These are phyloP conservation scores for Holothuria leucospilota DNA, from an alignment of 53 echinoderm and acorn worm genomes.

Conservation along the genomic window DNA sequence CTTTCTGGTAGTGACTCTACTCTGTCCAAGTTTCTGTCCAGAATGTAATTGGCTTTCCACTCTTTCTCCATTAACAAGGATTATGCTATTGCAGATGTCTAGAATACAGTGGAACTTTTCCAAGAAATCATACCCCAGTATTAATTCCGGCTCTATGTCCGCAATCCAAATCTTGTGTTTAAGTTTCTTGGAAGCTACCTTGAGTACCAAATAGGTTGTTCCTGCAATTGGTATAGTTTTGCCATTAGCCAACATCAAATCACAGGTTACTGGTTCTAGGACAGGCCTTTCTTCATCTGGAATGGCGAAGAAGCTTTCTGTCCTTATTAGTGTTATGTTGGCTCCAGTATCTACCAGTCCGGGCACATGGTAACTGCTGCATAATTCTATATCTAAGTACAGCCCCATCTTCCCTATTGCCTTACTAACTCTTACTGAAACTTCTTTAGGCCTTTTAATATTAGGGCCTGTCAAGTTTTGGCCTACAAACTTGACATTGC, in stretches of 20 bases:
- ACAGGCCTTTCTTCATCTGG: not conserved
- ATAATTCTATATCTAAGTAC: constrained; percentile 5
- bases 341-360: constrained; percentile 56
- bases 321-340: constrained; percentile 34
- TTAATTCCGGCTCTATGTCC: constrained; percentile 21
- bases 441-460: constrained; percentile 2
- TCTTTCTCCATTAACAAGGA: no score
- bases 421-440: constrained; percentile 11
- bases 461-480: constrained; percentile 16
- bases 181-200: not conserved
- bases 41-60: no score
- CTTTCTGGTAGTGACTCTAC: not conserved
- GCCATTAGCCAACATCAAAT: constrained; percentile 2
- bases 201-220: not conserved
- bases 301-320: not conserved
- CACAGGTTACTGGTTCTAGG: not conserved
- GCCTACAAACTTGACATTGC: constrained; percentile 40
- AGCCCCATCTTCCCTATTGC: constrained; percentile 6
- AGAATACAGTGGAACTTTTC: not conserved
- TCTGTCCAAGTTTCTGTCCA: no score
- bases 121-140: constrained; percentile 30
- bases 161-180: constrained; percentile 22
- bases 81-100: not conserved
- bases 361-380: not conserved
- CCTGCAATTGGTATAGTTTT: not conserved